Percentiles rank a stretch among this genome's conserved stretches.
phyloP scores from a whole-genome alignment of 2,888 invertebrate species.

The Mantis religiosa region DNA sequence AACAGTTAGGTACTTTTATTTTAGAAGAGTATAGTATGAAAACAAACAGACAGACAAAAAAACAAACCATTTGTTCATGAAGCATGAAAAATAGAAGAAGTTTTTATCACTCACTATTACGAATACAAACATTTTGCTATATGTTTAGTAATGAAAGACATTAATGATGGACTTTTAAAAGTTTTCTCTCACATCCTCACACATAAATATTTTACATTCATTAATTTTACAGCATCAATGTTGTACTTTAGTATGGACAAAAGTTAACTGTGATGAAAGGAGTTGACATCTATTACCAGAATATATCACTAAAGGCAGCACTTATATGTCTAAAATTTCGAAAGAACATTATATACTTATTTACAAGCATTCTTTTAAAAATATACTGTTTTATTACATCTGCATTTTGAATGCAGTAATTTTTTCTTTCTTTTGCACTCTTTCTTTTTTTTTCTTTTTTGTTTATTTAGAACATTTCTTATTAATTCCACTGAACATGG shows the following conservation, averaged over 20 bases:
- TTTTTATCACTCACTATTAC: not conserved
- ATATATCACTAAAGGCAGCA: not conserved
- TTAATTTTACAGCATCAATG: not conserved
- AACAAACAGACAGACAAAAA: not conserved
- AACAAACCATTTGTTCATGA: not conserved
- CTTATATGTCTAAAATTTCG: not conserved
- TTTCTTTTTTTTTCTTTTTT: not conserved
- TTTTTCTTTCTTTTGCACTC: not conserved
- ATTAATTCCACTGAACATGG: not conserved
- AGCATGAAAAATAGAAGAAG: not conserved
- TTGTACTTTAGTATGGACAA: conserved; percentile 9
- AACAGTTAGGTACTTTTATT: not conserved
- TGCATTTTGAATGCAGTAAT: not conserved
- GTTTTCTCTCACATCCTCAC: not conserved
- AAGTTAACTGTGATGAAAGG: not conserved
- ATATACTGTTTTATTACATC: not conserved
- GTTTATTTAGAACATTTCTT: not conserved
- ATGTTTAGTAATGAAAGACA: not conserved
- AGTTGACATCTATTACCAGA: not conserved
- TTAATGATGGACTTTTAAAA: not conserved
- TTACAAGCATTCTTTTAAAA: not conserved
- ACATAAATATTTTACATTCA: not conserved
- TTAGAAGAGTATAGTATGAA: not conserved
- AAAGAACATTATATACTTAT: not conserved
- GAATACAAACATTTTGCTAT: not conserved